These are phyloP conservation scores for Lathronympha strigana DNA, from an alignment of 2,888 invertebrate genomes.

Conservation along the genomic window DNA sequence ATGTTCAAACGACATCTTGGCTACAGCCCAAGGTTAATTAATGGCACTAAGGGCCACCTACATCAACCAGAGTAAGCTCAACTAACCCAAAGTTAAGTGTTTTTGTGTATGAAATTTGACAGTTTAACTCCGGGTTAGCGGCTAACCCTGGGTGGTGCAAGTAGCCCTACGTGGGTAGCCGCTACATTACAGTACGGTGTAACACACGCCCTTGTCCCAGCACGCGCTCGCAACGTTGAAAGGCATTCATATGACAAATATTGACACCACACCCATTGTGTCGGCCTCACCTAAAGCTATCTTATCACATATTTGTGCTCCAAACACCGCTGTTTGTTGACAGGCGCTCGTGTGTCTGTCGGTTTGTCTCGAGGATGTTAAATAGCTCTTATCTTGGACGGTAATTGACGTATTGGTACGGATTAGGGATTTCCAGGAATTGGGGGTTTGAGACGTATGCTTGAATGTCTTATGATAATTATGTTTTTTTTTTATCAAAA, in stretches of 20 bases:
- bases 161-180: too few relatives aligned
- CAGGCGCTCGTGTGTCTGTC: constrained; percentile 79
- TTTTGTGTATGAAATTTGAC: too few relatives aligned
- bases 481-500: too few relatives aligned
- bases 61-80: too few relatives aligned
- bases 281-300: constrained; percentile 79
- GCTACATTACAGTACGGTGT: constrained; percentile 57
- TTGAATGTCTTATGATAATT: background rate
- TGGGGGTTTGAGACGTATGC: constrained; percentile 47
- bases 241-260: constrained; percentile 79
- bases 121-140: too few relatives aligned
- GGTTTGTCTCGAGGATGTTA: constrained; percentile 66
- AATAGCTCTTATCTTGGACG: constrained; percentile 61
- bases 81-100: too few relatives aligned
- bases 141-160: too few relatives aligned
- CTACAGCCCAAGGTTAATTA: too few relatives aligned
- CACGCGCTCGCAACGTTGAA: constrained; percentile 75
- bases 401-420: constrained; percentile 74
- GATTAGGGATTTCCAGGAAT: constrained; percentile 54
- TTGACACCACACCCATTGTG: constrained; percentile 78
- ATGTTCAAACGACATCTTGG: too few relatives aligned
- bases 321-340: constrained; percentile 77
- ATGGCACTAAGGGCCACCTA: too few relatives aligned
- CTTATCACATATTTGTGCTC: constrained; percentile 80
- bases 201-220: constrained; percentile 51